Base-by-base conservation (phyloP, 2,888 invertebrate genomes). In the Sarcophaga variegata region DNA sequence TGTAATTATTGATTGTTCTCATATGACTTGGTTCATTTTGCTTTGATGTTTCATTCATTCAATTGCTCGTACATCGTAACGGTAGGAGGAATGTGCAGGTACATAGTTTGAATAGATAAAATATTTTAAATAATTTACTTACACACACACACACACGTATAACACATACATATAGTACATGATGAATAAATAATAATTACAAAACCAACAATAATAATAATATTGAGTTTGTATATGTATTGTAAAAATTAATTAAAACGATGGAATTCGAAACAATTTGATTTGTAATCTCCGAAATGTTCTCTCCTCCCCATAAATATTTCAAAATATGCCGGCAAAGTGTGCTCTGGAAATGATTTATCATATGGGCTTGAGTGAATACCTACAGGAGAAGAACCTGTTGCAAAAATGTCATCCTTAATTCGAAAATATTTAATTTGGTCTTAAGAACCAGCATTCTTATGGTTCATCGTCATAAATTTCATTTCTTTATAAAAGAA, bases 201-300 rank as follows among this genome's bases (percentile, higher is more conserved):
- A 37, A 37, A 37, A 37, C 8, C 37, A 37, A 8, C 37, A 37
- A 37, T 10, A 37, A 10, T 37, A 37, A 37, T 37, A 37, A 37
- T 37, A 37, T 37, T 37, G 37, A 37, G 1, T 37, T 37, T 27
- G 27, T 76, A 64, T 54, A 54, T 76, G 75, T 76, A 49, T 54
- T 76, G 11, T 54, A 64, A 63, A 64, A 27, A 54, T 76, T 76
- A 67, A 76, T 76, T 76, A 67, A 76, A 76, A 76, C 37, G 59
- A 14, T 72, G 59, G 37, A 60, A 27, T 4, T 14, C 4, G 12
- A 69, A 69, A 49, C 10, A 37, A 37, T 37, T 37, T 37, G 37
- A 37, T 37, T 10, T 37, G 37, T 37, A 37, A 37, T 37, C 37
- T 10, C 10, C 8, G 8, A 37, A 8, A 37, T 37, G 8, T 37